phyloP scores from a whole-genome alignment of 1,140 invertebrate genomes.

The Ganaspis sp. region DNA sequence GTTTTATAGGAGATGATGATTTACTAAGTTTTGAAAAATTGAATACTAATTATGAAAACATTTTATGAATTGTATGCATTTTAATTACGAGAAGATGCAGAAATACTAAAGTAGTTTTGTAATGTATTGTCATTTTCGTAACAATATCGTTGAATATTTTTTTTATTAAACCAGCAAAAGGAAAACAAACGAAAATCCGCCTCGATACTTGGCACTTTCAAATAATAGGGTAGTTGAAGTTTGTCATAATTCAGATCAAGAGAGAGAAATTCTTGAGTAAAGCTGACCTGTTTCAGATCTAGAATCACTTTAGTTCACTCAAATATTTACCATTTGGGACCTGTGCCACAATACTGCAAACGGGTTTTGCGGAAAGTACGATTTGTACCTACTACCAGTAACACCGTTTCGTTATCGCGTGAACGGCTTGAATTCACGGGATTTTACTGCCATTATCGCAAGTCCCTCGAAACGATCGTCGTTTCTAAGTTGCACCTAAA shows the following conservation, averaged over 20 bases:
- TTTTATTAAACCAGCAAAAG: too few species aligned
- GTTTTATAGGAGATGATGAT: too few species aligned
- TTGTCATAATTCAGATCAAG: slow-evolving; percentile 4
- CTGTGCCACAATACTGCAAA: neutral
- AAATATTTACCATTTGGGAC: slow-evolving; percentile 10
- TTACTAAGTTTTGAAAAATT: too few species aligned
- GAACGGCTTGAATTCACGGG: slow-evolving; percentile 9
- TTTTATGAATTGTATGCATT: too few species aligned
- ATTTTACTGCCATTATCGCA: slow-evolving; percentile 21
- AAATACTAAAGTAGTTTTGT: too few species aligned
- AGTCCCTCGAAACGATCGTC: slow-evolving; percentile 13
- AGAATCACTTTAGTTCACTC: slow-evolving; percentile 6
- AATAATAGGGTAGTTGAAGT: neutral
- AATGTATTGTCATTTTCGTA: too few species aligned
- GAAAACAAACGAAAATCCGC: too few species aligned
- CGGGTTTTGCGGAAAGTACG: neutral
- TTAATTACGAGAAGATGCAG: too few species aligned
- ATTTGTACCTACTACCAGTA: slow-evolving; percentile 14
- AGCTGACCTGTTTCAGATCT: neutral
- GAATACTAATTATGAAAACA: too few species aligned
- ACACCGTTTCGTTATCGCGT: slow-evolving; percentile 12
- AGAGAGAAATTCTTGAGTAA: neutral
- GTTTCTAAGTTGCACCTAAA: neutral
- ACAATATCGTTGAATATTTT: too few species aligned
- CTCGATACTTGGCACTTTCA: neutral